Evolutionary conservation across 2,888 invertebrate genomes (phyloP).

Genomic region (Drosophila anomelani): DNA sequence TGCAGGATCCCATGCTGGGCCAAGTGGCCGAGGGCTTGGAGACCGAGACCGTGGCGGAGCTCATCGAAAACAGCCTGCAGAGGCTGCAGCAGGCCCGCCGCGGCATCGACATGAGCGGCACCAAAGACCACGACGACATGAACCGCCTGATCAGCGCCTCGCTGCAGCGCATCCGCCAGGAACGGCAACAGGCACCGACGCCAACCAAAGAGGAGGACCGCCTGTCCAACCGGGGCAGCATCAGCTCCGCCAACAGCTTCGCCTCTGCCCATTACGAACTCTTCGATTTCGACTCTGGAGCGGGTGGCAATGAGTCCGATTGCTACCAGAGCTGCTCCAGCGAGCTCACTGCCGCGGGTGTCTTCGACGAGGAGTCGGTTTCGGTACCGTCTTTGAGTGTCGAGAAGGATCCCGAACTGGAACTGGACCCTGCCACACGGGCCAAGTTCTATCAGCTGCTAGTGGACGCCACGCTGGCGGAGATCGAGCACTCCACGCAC

Average conservation of each 20-base stretch:
- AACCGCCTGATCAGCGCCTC: conserved; percentile 84
- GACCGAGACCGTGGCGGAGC: conserved; percentile 87
- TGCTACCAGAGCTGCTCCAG: conserved; percentile 90
- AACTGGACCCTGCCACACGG: conserved; percentile 86
- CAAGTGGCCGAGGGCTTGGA: conserved; percentile 88
- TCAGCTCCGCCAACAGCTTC: conserved; percentile 86
- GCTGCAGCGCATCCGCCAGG: conserved; percentile 83
- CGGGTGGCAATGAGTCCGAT: conserved; percentile 87
- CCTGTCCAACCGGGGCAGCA: conserved; percentile 86
- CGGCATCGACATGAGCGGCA: conserved; percentile 83
- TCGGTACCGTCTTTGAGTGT: neutral
- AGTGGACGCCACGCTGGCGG: conserved; percentile 89
- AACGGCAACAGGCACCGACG: conserved; percentile 66
- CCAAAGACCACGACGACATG: conserved; percentile 85
- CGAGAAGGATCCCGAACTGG: conserved; percentile 24
- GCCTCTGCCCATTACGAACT: conserved; percentile 90
- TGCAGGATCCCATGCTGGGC: conserved; percentile 88
- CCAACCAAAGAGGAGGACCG: conserved; percentile 85
- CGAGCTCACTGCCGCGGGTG: conserved; percentile 88
- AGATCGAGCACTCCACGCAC: conserved; percentile 88
- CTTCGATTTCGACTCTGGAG: conserved; percentile 87
- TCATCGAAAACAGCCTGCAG: conserved; percentile 89
- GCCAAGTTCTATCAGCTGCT: conserved; percentile 91
- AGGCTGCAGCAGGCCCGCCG: conserved; percentile 85
- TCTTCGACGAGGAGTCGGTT: conserved; percentile 85